A percentile compares a stretch with the other conserved stretches of the same genome.
These are phyloP conservation scores for Drosophila albomicans DNA, from an alignment of 1,140 invertebrate species.

Conservation along the genomic window DNA sequence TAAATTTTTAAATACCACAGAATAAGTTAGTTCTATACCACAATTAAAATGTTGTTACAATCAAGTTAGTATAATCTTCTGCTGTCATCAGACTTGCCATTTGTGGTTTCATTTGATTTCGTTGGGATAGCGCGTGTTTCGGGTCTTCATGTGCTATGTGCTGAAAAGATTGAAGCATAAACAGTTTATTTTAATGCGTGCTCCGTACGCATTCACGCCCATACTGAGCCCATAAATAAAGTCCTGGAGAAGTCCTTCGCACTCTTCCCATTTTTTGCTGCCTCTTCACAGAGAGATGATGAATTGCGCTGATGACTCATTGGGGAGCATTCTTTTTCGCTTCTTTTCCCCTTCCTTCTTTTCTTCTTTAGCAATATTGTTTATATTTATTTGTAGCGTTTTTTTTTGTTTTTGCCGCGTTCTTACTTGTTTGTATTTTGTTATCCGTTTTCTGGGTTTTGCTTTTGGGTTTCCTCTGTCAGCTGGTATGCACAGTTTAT, in stretches of 20 bases:
- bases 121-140: neutral
- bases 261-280: neutral
- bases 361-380: conserved; percentile 17
- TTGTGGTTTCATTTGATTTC: conserved; percentile 27
- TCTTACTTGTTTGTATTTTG: conserved; percentile 2
- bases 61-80: neutral
- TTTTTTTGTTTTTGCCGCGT: conserved; percentile 15
- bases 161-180: conserved; percentile 38
- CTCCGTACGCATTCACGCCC: conserved; percentile 19
- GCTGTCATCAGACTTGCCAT: neutral
- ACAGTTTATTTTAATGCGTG: conserved; percentile 51
- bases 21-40: too few species aligned
- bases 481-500: conserved; percentile 47
- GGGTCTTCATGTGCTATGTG: neutral
- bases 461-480: neutral
- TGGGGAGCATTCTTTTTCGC: conserved; percentile 55
- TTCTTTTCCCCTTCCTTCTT: conserved; percentile 25
- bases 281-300: conserved; percentile 54
- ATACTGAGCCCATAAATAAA: conserved; percentile 57
- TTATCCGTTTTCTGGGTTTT: conserved; percentile 17
- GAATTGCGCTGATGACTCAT: conserved; percentile 72
- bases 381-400: conserved; percentile 18
- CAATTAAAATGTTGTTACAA: too few species aligned
- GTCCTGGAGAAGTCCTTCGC: neutral
- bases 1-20: too few species aligned